Evolutionary conservation across 2,113 vertebrate species (phyloP), one percentile per base, ranked within the genome.

Genomic region (Hepsetus odoe): DNA sequence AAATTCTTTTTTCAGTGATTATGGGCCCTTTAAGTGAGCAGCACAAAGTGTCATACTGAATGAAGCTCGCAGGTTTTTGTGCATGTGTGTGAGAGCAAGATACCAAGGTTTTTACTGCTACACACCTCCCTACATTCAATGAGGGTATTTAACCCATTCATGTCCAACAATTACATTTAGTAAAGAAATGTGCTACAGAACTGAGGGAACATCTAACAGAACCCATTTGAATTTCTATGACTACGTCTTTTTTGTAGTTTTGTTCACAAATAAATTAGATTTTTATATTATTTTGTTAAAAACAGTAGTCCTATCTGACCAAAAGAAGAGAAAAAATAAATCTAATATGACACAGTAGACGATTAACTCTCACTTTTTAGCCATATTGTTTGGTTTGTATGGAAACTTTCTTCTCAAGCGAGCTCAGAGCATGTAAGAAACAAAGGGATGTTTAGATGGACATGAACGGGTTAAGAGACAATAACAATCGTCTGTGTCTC

Each of bases 111-210:
- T 64, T 79, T 58, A 64, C 24, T 72, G 68, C 68, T 72, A 40
- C 77, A 79, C 58, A 62, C 67, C 42, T 53, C 38, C 58, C 68
- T 53, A 79, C 68, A 79, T 72, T 64, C 58, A 65, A 42, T 55
- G 33, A 7, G 22, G n/a, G 46, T 64, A 64, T 72, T 72, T 64
- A 55, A 55, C 51, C 51, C 51, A 55, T 55, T 55, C 51, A 55
- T 55, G 51, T 55, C 51, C 51, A 55, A 10, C n/a, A 55, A 10
- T 10, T 22, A 24, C n/a, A 24, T 55, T 56, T 53, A 44, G 49
- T 59, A 77, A 42, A 55, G 22, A 10, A 24, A 49, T 20, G 10
- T 44, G 42, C 42, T 51, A 4, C 49, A 51, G 49, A 12, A 20
- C n/a, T 49, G 46, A 5, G 6, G 3, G 16, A 20, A 49, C 12